phyloP scores from a whole-genome alignment of 1,140 invertebrate genomes.

The Helicorthomorpha holstii region DNA sequence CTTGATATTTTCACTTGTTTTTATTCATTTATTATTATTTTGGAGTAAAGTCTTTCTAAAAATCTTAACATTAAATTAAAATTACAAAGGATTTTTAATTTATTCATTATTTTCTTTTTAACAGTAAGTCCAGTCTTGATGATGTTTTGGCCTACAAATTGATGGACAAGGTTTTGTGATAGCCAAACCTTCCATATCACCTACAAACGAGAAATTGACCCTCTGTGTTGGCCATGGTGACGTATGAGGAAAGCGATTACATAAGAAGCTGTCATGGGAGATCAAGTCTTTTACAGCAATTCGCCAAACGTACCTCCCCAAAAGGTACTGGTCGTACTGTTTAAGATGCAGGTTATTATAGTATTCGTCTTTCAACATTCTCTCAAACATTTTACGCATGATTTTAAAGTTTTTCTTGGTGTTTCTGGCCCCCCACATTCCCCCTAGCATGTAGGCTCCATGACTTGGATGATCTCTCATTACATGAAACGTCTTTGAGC shows the following conservation, averaged over 20 bases:
- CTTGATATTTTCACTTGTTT: too few species aligned
- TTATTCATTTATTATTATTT: too few species aligned
- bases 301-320: not conserved
- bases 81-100: too few species aligned
- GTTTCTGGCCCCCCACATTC: conserved; percentile 1
- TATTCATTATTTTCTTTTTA: too few species aligned
- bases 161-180: not conserved
- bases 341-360: not conserved
- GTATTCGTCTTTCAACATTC: not conserved
- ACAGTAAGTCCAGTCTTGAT: conserved; percentile 1
- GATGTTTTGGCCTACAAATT: not conserved
- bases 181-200: not conserved
- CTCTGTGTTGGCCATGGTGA: not conserved
- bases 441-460: not conserved
- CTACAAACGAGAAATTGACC: not conserved
- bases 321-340: not conserved
- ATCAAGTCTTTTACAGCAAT: not conserved
- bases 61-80: too few species aligned
- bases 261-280: conserved; percentile 1
- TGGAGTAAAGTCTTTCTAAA: too few species aligned
- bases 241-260: not conserved
- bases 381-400: not conserved
- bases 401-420: too few species aligned
- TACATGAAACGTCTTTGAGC: conserved; percentile 12
- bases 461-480: conserved; percentile 16